These are phyloP conservation scores for Portunus trituberculatus DNA, from an alignment of 1,140 invertebrate species.

Conservation along the genomic window DNA sequence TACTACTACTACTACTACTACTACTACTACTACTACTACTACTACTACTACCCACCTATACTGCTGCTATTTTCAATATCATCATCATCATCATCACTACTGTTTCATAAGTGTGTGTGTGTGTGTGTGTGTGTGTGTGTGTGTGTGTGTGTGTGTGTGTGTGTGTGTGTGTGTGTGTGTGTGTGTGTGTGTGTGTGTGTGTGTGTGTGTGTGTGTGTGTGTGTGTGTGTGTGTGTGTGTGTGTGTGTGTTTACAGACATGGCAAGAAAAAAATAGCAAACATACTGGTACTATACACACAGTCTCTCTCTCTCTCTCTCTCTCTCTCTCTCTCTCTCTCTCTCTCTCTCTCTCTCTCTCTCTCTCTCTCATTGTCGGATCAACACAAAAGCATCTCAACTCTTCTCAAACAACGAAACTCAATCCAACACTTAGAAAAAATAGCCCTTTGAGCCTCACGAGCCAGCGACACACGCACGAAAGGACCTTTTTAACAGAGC, in stretches of 20 bases:
- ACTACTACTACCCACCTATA: neutral
- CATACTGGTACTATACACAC: too few species aligned
- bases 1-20: neutral
- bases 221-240: too few species aligned
- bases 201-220: too few species aligned
- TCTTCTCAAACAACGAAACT: neutral
- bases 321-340: slow-evolving; percentile 18
- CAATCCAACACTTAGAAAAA: neutral
- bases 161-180: too few species aligned
- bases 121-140: too few species aligned
- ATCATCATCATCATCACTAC: neutral
- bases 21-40: slow-evolving; percentile 22
- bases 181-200: too few species aligned
- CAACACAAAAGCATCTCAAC: neutral
- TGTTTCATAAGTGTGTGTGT: too few species aligned
- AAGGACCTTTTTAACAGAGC: neutral
- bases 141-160: too few species aligned
- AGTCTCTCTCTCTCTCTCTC: neutral
- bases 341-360: slow-evolving; percentile 20
- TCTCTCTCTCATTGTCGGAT: neutral
- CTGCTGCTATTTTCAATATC: neutral
- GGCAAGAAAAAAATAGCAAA: too few species aligned
- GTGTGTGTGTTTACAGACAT: too few species aligned
- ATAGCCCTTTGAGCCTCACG: too few species aligned
- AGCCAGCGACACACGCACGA: neutral